phyloP scores from a whole-genome alignment of 1,140 invertebrate genomes.

The Neoseiulus cucumeris region DNA sequence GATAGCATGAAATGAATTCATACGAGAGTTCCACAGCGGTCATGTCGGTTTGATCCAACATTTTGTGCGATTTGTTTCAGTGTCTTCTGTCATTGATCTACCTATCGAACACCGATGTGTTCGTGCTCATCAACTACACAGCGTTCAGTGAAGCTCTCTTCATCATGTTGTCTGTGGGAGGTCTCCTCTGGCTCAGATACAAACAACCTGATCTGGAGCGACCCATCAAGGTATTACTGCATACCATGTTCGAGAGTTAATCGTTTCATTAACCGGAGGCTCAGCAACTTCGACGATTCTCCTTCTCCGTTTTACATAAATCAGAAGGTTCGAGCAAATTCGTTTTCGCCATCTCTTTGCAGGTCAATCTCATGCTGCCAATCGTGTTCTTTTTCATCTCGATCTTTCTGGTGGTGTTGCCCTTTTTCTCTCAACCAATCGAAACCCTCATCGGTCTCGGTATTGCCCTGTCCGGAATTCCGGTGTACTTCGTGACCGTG shows the following conservation, averaged over 20 bases:
- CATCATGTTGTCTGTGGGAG: conserved; percentile 66
- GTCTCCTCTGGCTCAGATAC: conserved; percentile 62
- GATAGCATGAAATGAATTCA: too few species aligned
- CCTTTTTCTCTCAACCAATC: conserved; percentile 48
- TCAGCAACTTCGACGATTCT: too few species aligned
- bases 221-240: conserved; percentile 58
- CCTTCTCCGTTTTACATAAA: too few species aligned
- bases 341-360: background rate
- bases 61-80: conserved; percentile 26
- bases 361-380: conserved; percentile 47
- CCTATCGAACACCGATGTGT: conserved; percentile 45
- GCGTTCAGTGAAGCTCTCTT: conserved; percentile 80
- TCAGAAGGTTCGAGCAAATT: too few species aligned
- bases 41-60: too few species aligned
- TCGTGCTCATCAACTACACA: conserved; percentile 75
- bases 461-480: conserved; percentile 71
- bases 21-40: too few species aligned
- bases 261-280: too few species aligned
- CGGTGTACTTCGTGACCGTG: conserved; percentile 60
- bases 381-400: conserved; percentile 58
- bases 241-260: background rate
- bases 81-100: conserved; percentile 35
- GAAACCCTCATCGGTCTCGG: conserved; percentile 63
- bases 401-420: conserved; percentile 54
- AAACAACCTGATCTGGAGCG: conserved; percentile 53